Base-by-base conservation (phyloP, 2,888 invertebrate species). In the Lamproptera curius region DNA sequence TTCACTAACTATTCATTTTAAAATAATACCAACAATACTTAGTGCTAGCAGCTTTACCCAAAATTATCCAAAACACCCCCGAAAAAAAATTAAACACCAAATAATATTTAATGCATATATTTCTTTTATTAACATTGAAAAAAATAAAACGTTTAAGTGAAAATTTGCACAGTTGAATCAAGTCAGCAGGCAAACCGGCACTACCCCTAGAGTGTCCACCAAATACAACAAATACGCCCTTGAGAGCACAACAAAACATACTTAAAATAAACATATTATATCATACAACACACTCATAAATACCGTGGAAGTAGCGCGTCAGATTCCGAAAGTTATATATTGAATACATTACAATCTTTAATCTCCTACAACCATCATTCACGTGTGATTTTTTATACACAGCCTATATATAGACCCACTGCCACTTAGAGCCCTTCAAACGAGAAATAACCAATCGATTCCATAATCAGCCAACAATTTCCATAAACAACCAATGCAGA, bases 101-200 rank as follows among this genome's bases (percentile, higher is more conserved):
- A 71, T 69, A 73, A 58, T 56, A 80, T 78, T 80, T 77, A 79
- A 83, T 83, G 83, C 78, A 73, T 83, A 84, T 85, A 85, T 71
- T 82, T 73, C 70, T 79, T 82, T 83, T 78, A 79, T 74, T 76
- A 65, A 85, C 85, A 84, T 82, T 80, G 73, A 81, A 85, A 84
- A 65, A 80, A 74, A 65, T 67, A 69, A 67, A 69, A 65, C 67
- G 66, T 72, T 70, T 73, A 76, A 71, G 78, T 79, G 81, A 83
- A 78, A 81, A 78, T 76, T 77, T 75, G 82, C 84, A 76, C 80
- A 78, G 78, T 78, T 73, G 67, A 76, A 76, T 73, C 64, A 68
- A 76, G 65, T 74, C 63, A 59, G 62, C 65, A 67, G 64, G 65
- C 65, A 46, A 47, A 59, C 58, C 67, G 67, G 60, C 67, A 72